Evolutionary conservation across 2,888 invertebrate species (phyloP).

Genomic region (Apodemia zela): DNA sequence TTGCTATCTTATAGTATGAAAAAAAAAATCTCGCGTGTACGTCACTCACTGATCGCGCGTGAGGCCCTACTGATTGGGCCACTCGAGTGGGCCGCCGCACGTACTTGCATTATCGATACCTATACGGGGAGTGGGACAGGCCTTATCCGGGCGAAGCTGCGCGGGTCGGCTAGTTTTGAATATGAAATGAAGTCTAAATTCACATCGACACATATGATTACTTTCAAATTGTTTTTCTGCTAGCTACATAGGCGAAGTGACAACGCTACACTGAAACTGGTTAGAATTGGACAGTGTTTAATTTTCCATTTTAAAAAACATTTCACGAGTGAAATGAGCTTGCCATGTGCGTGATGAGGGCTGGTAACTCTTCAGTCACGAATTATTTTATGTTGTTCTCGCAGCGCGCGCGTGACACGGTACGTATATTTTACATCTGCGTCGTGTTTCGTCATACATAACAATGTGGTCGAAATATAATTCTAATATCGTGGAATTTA

Average conservation of each 20-base stretch:
- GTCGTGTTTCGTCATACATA: constrained; percentile 11
- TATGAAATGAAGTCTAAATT: no score
- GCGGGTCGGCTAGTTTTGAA: no score
- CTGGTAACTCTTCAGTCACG: constrained; percentile 8
- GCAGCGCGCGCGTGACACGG: constrained; percentile 1
- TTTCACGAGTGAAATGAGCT: background rate
- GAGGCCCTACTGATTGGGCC: no score
- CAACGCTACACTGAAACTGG: background rate
- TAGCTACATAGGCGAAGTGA: background rate
- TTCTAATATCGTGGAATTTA: constrained; percentile 11
- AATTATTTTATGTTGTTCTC: constrained; percentile 2
- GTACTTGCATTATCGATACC: no score
- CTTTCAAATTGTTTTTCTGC: background rate
- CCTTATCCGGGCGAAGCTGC: no score
- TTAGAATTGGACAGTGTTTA: background rate
- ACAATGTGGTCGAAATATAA: constrained; percentile 13
- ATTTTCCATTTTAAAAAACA: background rate
- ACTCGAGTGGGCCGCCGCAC: no score
- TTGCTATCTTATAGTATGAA: no score
- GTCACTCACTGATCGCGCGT: no score
- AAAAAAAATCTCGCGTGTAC: no score
- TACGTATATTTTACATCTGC: constrained; percentile 11
- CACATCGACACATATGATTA: no score
- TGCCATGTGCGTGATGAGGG: background rate
- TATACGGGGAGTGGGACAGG: no score